Conservation (phyloP, 1,140 invertebrate species). For the Drosophila eugracilis region DNA sequence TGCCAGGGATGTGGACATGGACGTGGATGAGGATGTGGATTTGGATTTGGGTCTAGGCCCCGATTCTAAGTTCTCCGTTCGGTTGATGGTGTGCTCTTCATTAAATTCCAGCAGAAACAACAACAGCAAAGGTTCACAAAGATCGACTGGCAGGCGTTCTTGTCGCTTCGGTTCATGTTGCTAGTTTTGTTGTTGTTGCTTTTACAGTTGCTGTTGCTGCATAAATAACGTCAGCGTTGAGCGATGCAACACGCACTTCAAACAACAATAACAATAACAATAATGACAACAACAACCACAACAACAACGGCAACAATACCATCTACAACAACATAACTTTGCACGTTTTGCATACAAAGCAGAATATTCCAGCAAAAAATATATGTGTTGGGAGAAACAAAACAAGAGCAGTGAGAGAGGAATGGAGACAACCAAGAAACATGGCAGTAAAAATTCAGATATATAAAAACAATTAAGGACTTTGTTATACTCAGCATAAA, state of each 20-base stretch:
- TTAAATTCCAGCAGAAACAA: constrained; percentile 57
- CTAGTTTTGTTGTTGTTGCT: constrained; percentile 14
- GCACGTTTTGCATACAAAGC: constrained; percentile 78
- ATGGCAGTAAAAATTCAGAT: not conserved
- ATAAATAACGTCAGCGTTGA: constrained; percentile 69
- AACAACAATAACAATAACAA: constrained; percentile 22
- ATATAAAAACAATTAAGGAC: constrained; percentile 2
- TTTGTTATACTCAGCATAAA: not conserved
- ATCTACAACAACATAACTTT: constrained; percentile 28
- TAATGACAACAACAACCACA: constrained; percentile 9
- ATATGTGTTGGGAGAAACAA: not conserved
- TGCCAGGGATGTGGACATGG: not conserved
- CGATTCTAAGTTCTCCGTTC: constrained; percentile 3
- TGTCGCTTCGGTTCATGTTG: constrained; percentile 21
- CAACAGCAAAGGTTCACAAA: constrained; percentile 27
- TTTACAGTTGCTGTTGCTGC: constrained; percentile 37
- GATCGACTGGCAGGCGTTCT: constrained; percentile 35
- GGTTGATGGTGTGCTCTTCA: constrained; percentile 61
- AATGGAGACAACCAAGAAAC: too few relatives aligned
- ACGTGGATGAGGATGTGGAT: constrained; percentile 8
- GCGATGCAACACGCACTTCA: constrained; percentile 57
- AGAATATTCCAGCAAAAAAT: constrained; percentile 19
- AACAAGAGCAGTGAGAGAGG: too few relatives aligned
- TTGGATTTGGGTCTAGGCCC: constrained; percentile 12
- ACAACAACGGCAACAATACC: constrained; percentile 2